Conservation (phyloP, 2,113 vertebrate genomes). For the Raja brachyura region DNA sequence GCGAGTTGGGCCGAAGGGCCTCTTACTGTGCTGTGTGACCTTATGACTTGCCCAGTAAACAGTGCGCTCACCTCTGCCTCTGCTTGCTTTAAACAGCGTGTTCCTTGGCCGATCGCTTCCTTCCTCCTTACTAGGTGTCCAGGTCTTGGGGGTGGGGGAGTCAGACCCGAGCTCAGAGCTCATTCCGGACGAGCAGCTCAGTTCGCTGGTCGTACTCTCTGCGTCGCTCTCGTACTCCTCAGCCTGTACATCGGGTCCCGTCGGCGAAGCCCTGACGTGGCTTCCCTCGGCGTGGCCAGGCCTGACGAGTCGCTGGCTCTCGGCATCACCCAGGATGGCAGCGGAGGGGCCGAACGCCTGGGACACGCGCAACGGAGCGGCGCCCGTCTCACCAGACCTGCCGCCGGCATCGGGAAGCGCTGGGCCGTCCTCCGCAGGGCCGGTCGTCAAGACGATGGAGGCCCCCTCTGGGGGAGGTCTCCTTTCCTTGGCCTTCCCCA, state of each 20-base stretch:
- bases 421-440: background rate
- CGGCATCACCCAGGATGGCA: background rate
- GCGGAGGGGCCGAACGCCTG: background rate
- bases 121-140: background rate
- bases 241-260: too few relatives aligned
- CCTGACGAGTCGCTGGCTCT: background rate
- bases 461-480: background rate
- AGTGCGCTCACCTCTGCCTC: slow-evolving; percentile 16
- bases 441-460: too few relatives aligned
- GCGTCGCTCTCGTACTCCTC: background rate
- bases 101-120: background rate
- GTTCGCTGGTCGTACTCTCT: background rate
- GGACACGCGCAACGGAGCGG: too few relatives aligned
- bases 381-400: background rate
- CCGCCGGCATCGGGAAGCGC: background rate
- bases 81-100: background rate
- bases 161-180: background rate
- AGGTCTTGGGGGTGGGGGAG: background rate
- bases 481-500: background rate
- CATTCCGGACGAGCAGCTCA: background rate
- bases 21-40: too few relatives aligned
- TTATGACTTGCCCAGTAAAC: background rate
- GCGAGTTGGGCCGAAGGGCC: too few relatives aligned
- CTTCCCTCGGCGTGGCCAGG: background rate
- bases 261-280: background rate